These are phyloP conservation scores for Synergus umbraculus DNA, from an alignment of 2,888 invertebrate species.

Conservation along the genomic window DNA sequence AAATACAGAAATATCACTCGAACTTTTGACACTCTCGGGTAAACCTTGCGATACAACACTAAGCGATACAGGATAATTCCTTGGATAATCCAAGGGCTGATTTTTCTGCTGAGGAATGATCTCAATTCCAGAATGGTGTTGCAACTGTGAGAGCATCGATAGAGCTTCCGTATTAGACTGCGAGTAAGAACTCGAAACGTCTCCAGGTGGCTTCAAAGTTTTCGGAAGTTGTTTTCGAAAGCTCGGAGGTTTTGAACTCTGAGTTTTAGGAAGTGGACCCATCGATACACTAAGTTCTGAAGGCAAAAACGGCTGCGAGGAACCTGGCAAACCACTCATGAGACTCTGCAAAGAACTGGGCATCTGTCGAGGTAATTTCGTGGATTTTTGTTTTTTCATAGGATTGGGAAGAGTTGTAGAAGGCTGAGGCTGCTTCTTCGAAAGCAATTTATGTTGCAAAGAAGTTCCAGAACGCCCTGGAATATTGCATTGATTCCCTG, in stretches of 20 bases:
- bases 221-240: constrained; percentile 54
- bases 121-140: constrained; percentile 73
- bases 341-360: constrained; percentile 56
- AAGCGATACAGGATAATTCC: constrained; percentile 61
- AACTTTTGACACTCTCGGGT: constrained; percentile 57
- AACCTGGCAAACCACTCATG: background rate
- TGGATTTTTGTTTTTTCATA: constrained; percentile 61
- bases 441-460: constrained; percentile 71
- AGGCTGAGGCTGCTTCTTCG: constrained; percentile 69
- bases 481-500: constrained; percentile 58
- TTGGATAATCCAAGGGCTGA: constrained; percentile 64
- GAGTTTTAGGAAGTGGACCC: constrained; percentile 60
- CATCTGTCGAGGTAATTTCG: constrained; percentile 41
- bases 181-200: constrained; percentile 51
- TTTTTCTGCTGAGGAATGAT: constrained; percentile 72
- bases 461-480: constrained; percentile 64
- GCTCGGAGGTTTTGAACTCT: constrained; percentile 51
- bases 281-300: constrained; percentile 70
- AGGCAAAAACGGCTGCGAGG: constrained; percentile 59
- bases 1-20: constrained; percentile 65
- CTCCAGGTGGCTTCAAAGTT: constrained; percentile 55
- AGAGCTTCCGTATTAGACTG: constrained; percentile 62
- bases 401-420: constrained; percentile 49
- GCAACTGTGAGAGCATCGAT: constrained; percentile 69
- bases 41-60: constrained; percentile 65